Evolutionary conservation across 2,888 invertebrate genomes (phyloP).

Genomic region (Augiades crinisus): DNA sequence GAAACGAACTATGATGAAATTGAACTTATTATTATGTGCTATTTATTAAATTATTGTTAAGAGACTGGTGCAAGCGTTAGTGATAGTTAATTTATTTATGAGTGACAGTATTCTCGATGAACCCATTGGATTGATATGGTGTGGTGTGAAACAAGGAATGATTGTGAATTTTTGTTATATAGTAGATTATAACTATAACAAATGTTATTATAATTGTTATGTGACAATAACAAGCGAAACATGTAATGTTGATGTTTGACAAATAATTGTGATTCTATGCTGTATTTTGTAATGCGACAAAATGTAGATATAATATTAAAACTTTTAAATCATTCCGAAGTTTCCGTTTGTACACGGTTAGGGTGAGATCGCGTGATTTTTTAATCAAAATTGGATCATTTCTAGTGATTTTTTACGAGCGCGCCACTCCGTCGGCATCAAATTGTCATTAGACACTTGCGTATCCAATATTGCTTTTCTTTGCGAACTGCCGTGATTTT

Average conservation of each 20-base stretch:
- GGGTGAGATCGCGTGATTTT: conserved; percentile 75
- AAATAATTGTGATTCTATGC: conserved; percentile 64
- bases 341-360: conserved; percentile 61
- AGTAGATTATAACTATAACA: conserved; percentile 41
- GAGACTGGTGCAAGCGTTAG: conserved; percentile 69
- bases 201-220: conserved; percentile 54
- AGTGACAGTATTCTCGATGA: conserved; percentile 74
- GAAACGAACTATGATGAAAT: conserved; percentile 50
- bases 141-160: conserved; percentile 50
- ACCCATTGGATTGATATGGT: conserved; percentile 64
- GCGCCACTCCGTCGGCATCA: conserved; percentile 71
- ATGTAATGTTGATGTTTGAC: conserved; percentile 35
- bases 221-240: conserved; percentile 44
- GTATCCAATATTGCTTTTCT: conserved; percentile 78
- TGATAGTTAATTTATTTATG: conserved; percentile 77
- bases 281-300: conserved; percentile 62
- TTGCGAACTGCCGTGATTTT: conserved; percentile 68
- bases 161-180: conserved; percentile 55
- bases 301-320: conserved; percentile 41
- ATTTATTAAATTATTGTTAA: conserved; percentile 78
- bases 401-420: conserved; percentile 80
- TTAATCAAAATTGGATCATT: conserved; percentile 80
- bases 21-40: conserved; percentile 52
- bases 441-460: conserved; percentile 78
- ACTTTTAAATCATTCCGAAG: conserved; percentile 80